Conservation (phyloP, 2,888 invertebrate genomes). For the Apodemia hepburni region DNA sequence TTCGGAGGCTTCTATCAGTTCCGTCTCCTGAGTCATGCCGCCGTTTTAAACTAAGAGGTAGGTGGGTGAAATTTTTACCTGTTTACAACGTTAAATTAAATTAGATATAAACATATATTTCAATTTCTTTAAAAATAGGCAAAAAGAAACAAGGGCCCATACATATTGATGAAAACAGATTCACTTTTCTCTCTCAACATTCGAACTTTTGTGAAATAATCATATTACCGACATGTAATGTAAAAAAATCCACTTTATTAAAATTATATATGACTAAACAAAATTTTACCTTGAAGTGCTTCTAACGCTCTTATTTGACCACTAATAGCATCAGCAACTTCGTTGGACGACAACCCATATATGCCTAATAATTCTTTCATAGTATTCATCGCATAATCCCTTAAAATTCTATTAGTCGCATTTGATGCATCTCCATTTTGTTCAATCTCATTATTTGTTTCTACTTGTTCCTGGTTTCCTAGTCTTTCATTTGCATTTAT, state of each 20-base stretch:
- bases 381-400: slow-evolving; percentile 89
- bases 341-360: slow-evolving; percentile 86
- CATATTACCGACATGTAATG: too few species aligned
- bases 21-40: slow-evolving; percentile 68
- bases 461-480: slow-evolving; percentile 57
- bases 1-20: slow-evolving; percentile 55
- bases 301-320: slow-evolving; percentile 84
- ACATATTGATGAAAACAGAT: too few species aligned
- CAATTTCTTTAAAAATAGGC: too few species aligned
- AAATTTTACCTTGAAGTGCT: slow-evolving; percentile 82
- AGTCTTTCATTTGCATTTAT: slow-evolving; percentile 71
- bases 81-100: not conserved
- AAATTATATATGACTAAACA: too few species aligned
- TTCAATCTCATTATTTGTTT: slow-evolving; percentile 49
- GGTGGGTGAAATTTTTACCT: slow-evolving; percentile 71
- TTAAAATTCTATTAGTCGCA: slow-evolving; percentile 82
- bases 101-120: too few species aligned
- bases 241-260: too few species aligned
- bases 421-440: slow-evolving; percentile 67
- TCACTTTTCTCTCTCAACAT: too few species aligned
- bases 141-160: too few species aligned
- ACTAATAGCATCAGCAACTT: slow-evolving; percentile 85
- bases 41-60: slow-evolving; percentile 64
- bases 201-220: too few species aligned
- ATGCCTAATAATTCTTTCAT: slow-evolving; percentile 89